Evolutionary conservation across 2,797 vertebrate species (phyloP), one percentile per base, ranked within the genome.

Genomic region (Salarias fasciatus): DNA sequence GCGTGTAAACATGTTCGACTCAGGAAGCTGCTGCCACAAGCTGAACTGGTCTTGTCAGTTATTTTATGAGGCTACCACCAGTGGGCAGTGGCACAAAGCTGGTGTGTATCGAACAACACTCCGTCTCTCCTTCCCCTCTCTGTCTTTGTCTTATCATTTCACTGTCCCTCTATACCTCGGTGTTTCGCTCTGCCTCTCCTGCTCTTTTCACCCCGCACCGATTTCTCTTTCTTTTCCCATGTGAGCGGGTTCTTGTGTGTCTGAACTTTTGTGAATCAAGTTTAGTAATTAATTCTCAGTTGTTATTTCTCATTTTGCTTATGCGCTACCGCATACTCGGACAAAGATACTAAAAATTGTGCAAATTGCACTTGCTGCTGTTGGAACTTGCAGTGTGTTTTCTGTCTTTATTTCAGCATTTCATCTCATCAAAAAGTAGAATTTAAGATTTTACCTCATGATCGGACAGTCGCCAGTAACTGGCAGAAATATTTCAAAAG

Each of bases 41-140:
- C 55, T 70, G 57, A 69, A 63, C 55, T 78, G 56, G 57, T 70
- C 45, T 72, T 68, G 64, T 88, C 78, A 84, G 92, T 92, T 91
- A 89, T 92, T 91, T 91, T 91, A 79, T 86, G 83, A 77, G 87
- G 54, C 90, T 89, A 79, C 93, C 92, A 93, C 90, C 90, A 93
- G 92, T 93, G 92, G 91, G 92, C 92, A 93, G 92, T 92, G 92
- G 83, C 91, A 93, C 87, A 87, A 92, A 92, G 92, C 89, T 75
- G 82, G 79, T 87, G 72, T 80, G 38, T 65, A 67, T 73, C 36
- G 61, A 57, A 61, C 80, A 60, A 13, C 38, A 57, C 67, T 83
- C 28, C 71, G 12, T 59, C 67, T 72, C 75, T 72, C 55, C 63
- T 54, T 54, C 42, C 29, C 46, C 49, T 67, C 0, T 82, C 46